phyloP scores from a whole-genome alignment of 92 coral and sea anemone species.

The Parazoanthus swiftii region DNA sequence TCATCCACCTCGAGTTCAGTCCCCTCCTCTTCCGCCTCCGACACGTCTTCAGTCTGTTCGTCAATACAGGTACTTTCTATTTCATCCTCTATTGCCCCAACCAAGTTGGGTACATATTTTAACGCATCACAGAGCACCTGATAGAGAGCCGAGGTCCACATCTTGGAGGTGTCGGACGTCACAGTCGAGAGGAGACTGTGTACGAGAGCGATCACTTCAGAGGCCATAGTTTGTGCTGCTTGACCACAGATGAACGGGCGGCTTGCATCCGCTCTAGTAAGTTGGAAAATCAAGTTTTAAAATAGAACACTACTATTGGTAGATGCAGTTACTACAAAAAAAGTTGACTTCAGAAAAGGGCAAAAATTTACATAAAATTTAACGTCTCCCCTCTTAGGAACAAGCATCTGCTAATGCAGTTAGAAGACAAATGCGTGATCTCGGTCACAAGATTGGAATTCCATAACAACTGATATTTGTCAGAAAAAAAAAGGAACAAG shows the following conservation, averaged over 20 bases:
- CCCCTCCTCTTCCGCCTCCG: conserved; percentile 49
- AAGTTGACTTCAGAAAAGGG: too few relatives aligned
- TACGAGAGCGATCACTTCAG: conserved; percentile 86
- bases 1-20: conserved; percentile 46
- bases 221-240: conserved; percentile 95
- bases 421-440: too few relatives aligned
- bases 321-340: too few relatives aligned
- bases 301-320: background rate
- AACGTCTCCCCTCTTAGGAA: too few relatives aligned
- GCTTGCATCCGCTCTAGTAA: conserved; percentile 67
- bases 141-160: conserved; percentile 83
- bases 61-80: conserved; percentile 46
- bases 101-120: conserved; percentile 63
- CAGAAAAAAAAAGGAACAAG: too few relatives aligned
- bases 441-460: too few relatives aligned
- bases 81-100: conserved; percentile 65
- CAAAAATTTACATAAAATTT: too few relatives aligned
- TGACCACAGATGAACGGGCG: conserved; percentile 94
- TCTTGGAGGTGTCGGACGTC: conserved; percentile 68
- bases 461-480: too few relatives aligned
- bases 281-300: background rate
- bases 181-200: conserved; percentile 67
- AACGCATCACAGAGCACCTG: conserved; percentile 83
- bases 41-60: background rate
- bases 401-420: too few relatives aligned